These are phyloP conservation scores for fruit fly (Drosophila melanogaster) DNA, from an alignment of 1,140 invertebrate species.

Conservation along the genomic window Release_6_plus_ISO1_MT NT_037436.4:4063001-4063500, in stretches of 20 bases:
- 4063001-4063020: no score
- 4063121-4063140: slow-evolving; percentile 89
- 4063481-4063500: slow-evolving; percentile 86
- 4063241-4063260: slow-evolving; percentile 88
- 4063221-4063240: slow-evolving; percentile 91
- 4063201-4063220: slow-evolving; percentile 89
- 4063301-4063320: slow-evolving; percentile 88
- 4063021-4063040: slow-evolving; percentile 88
- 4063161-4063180: slow-evolving; percentile 89
- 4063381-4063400: slow-evolving; percentile 92
- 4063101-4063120: slow-evolving; percentile 89
- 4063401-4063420: slow-evolving; percentile 92
- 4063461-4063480: slow-evolving; percentile 86
- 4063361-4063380: slow-evolving; percentile 94
- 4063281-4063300: slow-evolving; percentile 87
- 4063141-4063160: slow-evolving; percentile 91
- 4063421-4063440: slow-evolving; percentile 90
- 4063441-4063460: slow-evolving; percentile 88
- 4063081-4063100: slow-evolving; percentile 86
- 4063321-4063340: slow-evolving; percentile 91
- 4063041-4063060: slow-evolving; percentile 89
- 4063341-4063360: slow-evolving; percentile 93
- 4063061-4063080: slow-evolving; percentile 87
- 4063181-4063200: slow-evolving; percentile 90
- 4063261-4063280: slow-evolving; percentile 72